Evolutionary conservation across 2,797 vertebrate genomes (phyloP).

Genomic region (Acomys russatus): DNA sequence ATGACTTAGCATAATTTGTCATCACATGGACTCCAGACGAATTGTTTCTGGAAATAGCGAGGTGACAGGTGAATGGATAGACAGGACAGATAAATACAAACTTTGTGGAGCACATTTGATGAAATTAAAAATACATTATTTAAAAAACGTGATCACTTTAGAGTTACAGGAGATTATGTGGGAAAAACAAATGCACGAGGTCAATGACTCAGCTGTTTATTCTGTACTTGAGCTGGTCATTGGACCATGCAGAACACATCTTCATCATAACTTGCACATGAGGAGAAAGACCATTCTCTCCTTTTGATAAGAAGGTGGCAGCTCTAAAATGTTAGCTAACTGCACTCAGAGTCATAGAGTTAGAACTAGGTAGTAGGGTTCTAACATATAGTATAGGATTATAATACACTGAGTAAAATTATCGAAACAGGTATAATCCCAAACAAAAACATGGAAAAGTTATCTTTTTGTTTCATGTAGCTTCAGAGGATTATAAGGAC

Average conservation of each 20-base stretch:
- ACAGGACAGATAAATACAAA: neutral
- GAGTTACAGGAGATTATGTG: neutral
- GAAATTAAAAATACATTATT: neutral
- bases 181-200: neutral
- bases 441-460: neutral
- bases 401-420: neutral
- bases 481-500: neutral
- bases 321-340: neutral
- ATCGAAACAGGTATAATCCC: neutral
- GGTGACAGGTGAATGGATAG: neutral
- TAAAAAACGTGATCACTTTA: neutral
- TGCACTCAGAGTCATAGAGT: neutral
- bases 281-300: neutral
- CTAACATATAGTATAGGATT: neutral
- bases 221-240: neutral
- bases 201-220: rapidly evolving
- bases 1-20: neutral
- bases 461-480: neutral
- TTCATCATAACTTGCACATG: neutral
- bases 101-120: neutral
- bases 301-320: neutral
- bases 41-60: neutral
- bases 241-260: rapidly evolving
- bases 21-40: neutral
- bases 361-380: neutral